A percentile compares a stretch with the other conserved stretches of the same genome.
These are phyloP conservation scores for Chymomyza procnemis DNA, from an alignment of 2,888 invertebrate genomes.

Conservation along the genomic window DNA sequence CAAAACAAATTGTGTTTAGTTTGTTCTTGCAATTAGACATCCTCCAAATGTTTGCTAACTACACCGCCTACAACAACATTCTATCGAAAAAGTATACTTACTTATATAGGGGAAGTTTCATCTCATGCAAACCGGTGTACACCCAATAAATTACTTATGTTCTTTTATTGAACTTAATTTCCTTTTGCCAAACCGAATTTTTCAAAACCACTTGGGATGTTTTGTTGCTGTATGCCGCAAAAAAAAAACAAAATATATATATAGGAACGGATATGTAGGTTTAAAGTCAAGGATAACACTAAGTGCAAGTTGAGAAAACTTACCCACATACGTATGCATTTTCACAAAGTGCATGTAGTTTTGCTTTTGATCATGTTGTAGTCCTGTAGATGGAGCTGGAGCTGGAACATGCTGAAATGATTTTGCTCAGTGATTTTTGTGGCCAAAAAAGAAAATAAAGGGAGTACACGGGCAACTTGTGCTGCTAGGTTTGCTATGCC, in stretches of 20 bases:
- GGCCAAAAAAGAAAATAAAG: slow-evolving; percentile 11
- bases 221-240: slow-evolving; percentile 25
- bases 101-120: too few species aligned
- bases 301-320: slow-evolving; percentile 27
- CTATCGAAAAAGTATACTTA: too few species aligned
- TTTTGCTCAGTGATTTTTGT: slow-evolving; percentile 55
- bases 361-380: background rate
- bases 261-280: slow-evolving; percentile 64
- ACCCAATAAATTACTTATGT: slow-evolving; percentile 64
- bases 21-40: too few species aligned
- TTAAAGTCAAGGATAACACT: slow-evolving; percentile 61
- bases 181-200: slow-evolving; percentile 57
- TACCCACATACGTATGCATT: slow-evolving; percentile 1
- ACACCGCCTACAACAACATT: too few species aligned
- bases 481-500: slow-evolving; percentile 19
- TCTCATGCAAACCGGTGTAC: background rate
- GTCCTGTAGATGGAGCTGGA: slow-evolving; percentile 7
- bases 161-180: slow-evolving; percentile 71
- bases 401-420: slow-evolving; percentile 34
- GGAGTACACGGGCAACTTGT: background rate
- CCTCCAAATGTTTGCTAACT: too few species aligned
- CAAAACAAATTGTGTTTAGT: too few species aligned
- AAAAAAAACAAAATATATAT: too few species aligned
- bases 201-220: slow-evolving; percentile 37
- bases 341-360: slow-evolving; percentile 4